Percentiles rank a stretch among this genome's conserved stretches.
Evolutionary conservation across 1,140 invertebrate genomes (phyloP).

Genomic region (Aleiodes sp.): DNA sequence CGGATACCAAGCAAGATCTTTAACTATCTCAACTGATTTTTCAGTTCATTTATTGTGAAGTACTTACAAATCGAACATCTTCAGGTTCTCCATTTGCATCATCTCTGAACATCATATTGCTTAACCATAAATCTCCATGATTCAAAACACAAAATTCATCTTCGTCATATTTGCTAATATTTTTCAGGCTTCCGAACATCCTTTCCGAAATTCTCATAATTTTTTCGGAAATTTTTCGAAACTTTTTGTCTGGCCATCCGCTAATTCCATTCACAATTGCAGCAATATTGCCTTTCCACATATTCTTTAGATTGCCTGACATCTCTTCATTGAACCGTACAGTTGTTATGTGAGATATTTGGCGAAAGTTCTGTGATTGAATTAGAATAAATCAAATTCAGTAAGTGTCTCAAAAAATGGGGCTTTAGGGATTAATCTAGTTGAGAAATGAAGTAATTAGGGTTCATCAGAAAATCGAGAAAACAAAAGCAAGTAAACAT

Average conservation of each 20-base stretch:
- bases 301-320: too few relatives aligned
- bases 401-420: too few relatives aligned
- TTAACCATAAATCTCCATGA: conserved; percentile 56
- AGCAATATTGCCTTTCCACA: not conserved
- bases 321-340: too few relatives aligned
- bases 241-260: conserved; percentile 36
- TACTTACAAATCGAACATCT: conserved; percentile 41
- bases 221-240: conserved; percentile 42
- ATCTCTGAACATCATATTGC: conserved; percentile 51
- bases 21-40: not conserved
- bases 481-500: too few relatives aligned
- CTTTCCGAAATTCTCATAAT: conserved; percentile 49
- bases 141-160: conserved; percentile 50
- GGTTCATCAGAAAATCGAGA: too few relatives aligned
- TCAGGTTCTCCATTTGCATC: conserved; percentile 30
- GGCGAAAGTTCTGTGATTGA: too few relatives aligned
- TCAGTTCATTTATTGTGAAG: not conserved
- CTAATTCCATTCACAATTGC: conserved; percentile 27
- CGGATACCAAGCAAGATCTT: too few relatives aligned
- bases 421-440: too few relatives aligned
- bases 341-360: too few relatives aligned
- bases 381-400: too few relatives aligned
- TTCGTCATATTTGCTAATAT: conserved; percentile 49
- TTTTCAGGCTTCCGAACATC: conserved; percentile 42
- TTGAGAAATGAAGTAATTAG: too few relatives aligned